Evolutionary conservation across 1,140 invertebrate genomes (phyloP).

Genomic region (Andricus grossulariae): DNA sequence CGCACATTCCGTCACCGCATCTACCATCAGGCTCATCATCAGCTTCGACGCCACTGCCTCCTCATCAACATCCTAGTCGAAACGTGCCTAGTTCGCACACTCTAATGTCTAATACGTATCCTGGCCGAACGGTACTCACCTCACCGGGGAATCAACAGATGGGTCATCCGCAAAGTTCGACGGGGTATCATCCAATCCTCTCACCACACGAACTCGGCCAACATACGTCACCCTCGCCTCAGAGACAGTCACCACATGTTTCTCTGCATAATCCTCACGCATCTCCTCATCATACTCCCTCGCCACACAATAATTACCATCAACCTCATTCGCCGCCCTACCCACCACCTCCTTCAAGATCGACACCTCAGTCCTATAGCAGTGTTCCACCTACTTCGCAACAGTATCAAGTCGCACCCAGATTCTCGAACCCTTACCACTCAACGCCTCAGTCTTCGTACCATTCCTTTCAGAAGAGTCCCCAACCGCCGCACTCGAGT

Average conservation of each 20-base stretch:
- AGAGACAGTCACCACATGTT: constrained; percentile 66
- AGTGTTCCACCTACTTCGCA: constrained; percentile 49
- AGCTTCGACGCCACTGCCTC: constrained; percentile 46
- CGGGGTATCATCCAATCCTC: constrained; percentile 55
- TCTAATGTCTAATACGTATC: constrained; percentile 33
- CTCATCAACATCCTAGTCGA: constrained; percentile 53
- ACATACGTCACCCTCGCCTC: constrained; percentile 57
- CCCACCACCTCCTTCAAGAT: constrained; percentile 61
- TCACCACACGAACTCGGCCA: constrained; percentile 56
- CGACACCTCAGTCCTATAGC: constrained; percentile 60
- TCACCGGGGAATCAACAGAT: constrained; percentile 58
- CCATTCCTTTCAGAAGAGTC: constrained; percentile 69
- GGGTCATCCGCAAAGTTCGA: constrained; percentile 53
- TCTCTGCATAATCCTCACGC: constrained; percentile 61
- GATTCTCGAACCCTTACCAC: constrained; percentile 61
- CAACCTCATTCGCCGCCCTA: constrained; percentile 71
- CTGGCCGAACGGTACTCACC: constrained; percentile 49
- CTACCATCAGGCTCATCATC: constrained; percentile 53
- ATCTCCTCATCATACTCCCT: constrained; percentile 61
- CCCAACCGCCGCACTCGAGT: constrained; percentile 41
- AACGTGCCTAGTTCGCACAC: constrained; percentile 32
- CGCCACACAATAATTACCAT: constrained; percentile 65
- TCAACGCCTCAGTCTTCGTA: constrained; percentile 63
- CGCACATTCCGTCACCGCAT: constrained; percentile 70
- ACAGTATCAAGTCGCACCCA: constrained; percentile 59